These are phyloP conservation scores for Drosophila maculinotata DNA, from an alignment of 2,888 invertebrate genomes.

Conservation along the genomic window DNA sequence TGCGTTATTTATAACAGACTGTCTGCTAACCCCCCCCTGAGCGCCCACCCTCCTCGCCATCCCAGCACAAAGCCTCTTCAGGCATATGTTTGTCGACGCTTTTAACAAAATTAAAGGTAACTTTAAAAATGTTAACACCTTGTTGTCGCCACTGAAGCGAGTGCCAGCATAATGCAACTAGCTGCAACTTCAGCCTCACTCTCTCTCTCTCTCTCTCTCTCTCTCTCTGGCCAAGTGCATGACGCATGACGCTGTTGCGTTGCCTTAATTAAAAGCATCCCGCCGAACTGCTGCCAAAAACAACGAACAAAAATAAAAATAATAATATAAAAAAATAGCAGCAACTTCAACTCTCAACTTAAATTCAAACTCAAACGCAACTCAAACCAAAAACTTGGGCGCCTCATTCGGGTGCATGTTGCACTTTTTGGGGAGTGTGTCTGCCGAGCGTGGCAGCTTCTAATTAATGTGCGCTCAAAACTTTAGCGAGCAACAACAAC, in stretches of 20 bases:
- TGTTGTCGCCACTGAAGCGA: conserved; percentile 35
- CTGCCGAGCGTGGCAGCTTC: conserved; percentile 76
- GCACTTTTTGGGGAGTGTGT: conserved; percentile 62
- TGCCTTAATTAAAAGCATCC: conserved; percentile 74
- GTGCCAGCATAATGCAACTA: conserved; percentile 47
- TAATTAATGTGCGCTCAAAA: conserved; percentile 76
- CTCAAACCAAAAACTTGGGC: conserved; percentile 56
- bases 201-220: background rate
- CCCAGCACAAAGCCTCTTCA: too few species aligned
- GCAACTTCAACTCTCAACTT: conserved; percentile 49
- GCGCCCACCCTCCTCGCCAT: background rate
- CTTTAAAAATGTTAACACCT: conserved; percentile 76
- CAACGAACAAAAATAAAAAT: conserved; percentile 9
- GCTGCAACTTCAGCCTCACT: background rate
- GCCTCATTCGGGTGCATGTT: conserved; percentile 54
- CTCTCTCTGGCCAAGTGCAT: conserved; percentile 42
- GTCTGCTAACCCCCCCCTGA: background rate
- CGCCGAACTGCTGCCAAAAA: conserved; percentile 33
- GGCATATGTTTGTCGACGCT: conserved; percentile 54
- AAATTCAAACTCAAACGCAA: conserved; percentile 64
- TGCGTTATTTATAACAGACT: conserved; percentile 76
- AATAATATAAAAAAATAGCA: conserved; percentile 1
- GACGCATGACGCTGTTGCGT: conserved; percentile 61
- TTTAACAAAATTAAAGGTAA: conserved; percentile 70
- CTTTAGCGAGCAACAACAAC: conserved; percentile 46